Percentiles rank a stretch among this genome's conserved stretches.
Conservation (phyloP, 1,140 invertebrate genomes). For the Tetraneura akinire region DNA sequence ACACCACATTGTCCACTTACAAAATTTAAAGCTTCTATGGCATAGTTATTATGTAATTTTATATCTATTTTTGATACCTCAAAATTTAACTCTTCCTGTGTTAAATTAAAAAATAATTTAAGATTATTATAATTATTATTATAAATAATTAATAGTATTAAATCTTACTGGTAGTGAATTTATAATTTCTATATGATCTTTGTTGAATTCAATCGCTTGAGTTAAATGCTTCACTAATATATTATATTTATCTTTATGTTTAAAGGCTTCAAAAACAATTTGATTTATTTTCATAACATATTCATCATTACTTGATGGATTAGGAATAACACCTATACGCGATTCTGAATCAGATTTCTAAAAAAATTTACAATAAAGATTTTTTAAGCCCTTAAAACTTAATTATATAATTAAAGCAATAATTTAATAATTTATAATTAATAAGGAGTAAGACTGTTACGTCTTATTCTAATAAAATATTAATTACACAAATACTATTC, state of each 20-base stretch:
- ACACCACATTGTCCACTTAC: constrained; percentile 67
- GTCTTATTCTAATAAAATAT: no score
- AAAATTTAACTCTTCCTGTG: constrained; percentile 35
- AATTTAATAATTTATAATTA: no score
- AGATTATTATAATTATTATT: no score
- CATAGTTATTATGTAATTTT: background rate
- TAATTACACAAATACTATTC: no score
- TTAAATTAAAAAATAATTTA: background rate
- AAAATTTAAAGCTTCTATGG: constrained; percentile 59
- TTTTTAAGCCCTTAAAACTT: no score
- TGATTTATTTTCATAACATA: constrained; percentile 43
- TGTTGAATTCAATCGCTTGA: constrained; percentile 2
- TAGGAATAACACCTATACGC: constrained; percentile 66
- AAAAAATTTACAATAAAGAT: no score
- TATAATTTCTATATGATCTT: constrained; percentile 31
- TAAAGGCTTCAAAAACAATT: constrained; percentile 45
- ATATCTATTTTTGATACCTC: constrained; percentile 26
- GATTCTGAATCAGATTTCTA: constrained; percentile 27
- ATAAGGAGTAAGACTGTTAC: no score
- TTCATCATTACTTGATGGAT: constrained; percentile 59
- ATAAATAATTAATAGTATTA: no score
- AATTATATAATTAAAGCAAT: no score
- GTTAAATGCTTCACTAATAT: constrained; percentile 24
- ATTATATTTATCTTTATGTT: constrained; percentile 26
- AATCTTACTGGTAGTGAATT: constrained; percentile 22